A percentile compares a stretch with the other conserved stretches of the same genome.
Conservation (phyloP, 1,140 invertebrate genomes). For the Rhagoletis pomonella region DNA sequence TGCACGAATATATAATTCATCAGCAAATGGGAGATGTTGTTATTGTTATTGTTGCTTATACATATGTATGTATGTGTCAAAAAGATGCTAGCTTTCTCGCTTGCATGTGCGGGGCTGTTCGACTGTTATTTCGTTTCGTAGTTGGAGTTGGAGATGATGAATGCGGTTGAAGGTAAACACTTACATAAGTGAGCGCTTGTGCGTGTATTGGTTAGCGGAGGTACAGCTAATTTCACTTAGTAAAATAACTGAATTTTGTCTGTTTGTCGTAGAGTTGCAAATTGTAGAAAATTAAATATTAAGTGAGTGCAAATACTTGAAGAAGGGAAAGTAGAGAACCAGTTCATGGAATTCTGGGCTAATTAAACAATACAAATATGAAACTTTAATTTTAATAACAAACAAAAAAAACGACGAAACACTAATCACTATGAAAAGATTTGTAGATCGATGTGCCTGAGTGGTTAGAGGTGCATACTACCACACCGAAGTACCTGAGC, state of each 20-base stretch:
- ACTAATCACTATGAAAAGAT: too few species aligned
- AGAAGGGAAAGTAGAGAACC: too few species aligned
- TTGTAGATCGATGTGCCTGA: too few species aligned
- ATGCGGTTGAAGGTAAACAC: neutral
- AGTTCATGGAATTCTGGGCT: too few species aligned
- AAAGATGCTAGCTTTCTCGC: neutral
- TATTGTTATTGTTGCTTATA: neutral
- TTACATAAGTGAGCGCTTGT: neutral
- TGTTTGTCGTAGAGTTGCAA: neutral
- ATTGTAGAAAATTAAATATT: too few species aligned
- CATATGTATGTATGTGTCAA: too few species aligned
- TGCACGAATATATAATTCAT: neutral
- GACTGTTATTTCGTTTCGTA: neutral
- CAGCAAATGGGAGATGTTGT: neutral
- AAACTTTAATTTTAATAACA: too few species aligned
- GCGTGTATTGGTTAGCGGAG: neutral
- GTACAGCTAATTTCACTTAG: neutral
- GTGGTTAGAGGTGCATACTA: too few species aligned
- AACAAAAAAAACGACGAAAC: too few species aligned
- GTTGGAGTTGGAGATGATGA: neutral
- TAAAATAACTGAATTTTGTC: neutral
- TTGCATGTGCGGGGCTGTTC: neutral
- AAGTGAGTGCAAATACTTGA: too few species aligned
- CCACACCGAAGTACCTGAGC: too few species aligned
- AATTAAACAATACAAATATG: too few species aligned